Evolutionary conservation across 37 sponge, comb jelly and placozoan species (phyloP), one percentile per base, ranked within the genome.

Genomic region (Halichondria panicea): DNA sequence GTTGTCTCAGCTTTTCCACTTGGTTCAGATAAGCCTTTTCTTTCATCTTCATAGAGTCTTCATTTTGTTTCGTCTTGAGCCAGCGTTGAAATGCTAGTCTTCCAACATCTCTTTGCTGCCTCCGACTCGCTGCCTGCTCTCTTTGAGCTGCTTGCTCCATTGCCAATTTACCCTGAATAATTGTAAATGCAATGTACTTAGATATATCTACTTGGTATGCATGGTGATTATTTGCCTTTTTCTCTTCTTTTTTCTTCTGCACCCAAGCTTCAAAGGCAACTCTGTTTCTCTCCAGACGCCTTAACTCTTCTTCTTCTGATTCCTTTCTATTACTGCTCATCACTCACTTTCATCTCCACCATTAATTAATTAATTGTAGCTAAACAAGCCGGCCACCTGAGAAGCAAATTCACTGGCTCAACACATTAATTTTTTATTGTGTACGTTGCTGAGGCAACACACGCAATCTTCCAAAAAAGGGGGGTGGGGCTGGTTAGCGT

Each of bases 221-320:
- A 48, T 13, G 13, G 13, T 48, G 13, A 48, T 18, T 48, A 48
- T 48, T 28, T 41, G 84, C 88, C 71, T 63, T 79, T 33, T 53
- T 15, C 61, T 86, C 81, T 60, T 87, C 85, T 40, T 68, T 70
- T 38, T 92, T 92, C 68, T 53, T 87, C 60, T 52, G 71, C 32
- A 87, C 44, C 93, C 93, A 92, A 9, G 61, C 77, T 40, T 75
- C 59, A 56, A 92, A 92, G 30, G 77, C 93, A 19, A 30, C 44
- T 55, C 79, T 81, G 58, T 73, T 63, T 38, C 79, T 32, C 43
- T 69, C 79, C 34, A 66, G 56, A 31, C 60, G 54, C 37, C 65
- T 62, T 50, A 61, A 55, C 11, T 61, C 21, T 42, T 76, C 66
- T 43, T 71, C 55, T 45, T 56, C 58, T 35, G 31, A n/a, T n/a